Conservation (phyloP, 30 jellyfish, hydroid and myxozoan genomes). For the Aurelia sp. region DNA sequence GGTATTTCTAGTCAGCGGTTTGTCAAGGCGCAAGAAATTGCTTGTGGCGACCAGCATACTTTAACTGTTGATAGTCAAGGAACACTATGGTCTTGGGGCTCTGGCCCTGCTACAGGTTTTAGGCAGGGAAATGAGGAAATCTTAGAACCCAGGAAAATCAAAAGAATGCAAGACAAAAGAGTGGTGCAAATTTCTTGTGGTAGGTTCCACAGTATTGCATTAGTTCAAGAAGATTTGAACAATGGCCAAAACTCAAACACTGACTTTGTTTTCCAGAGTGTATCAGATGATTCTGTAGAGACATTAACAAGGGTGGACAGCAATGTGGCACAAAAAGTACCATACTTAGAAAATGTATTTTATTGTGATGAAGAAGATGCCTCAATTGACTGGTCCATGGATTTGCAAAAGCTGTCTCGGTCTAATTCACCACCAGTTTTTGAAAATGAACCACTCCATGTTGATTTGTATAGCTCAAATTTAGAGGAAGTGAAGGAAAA, state of each 20-base stretch:
- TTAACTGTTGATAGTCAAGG: conserved; percentile 83
- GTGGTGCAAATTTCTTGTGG: conserved; percentile 84
- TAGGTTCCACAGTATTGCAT: conserved; percentile 72
- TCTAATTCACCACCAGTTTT: conserved; percentile 35
- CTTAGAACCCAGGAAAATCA: conserved; percentile 62
- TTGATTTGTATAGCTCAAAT: not conserved
- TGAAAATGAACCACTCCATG: not conserved
- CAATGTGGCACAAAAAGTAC: conserved; percentile 58
- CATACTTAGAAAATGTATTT: conserved; percentile 70
- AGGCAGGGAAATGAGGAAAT: conserved; percentile 68
- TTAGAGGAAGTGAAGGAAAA: not conserved
- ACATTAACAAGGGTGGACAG: conserved; percentile 53
- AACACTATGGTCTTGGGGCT: conserved; percentile 90
- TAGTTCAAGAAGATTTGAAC: conserved; percentile 83
- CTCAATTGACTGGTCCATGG: conserved; percentile 48
- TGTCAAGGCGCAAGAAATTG: conserved; percentile 41
- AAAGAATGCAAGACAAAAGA: conserved; percentile 48
- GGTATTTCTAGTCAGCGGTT: conserved; percentile 3
- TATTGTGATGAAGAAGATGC: conserved; percentile 63
- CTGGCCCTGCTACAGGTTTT: conserved; percentile 89
- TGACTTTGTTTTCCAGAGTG: conserved; percentile 32
- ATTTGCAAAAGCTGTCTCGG: conserved; percentile 48
- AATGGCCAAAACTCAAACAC: conserved; percentile 19
- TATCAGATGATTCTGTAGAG: conserved; percentile 59
- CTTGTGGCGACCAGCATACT: conserved; percentile 88